Percentiles rank a stretch among this genome's conserved stretches.
These are phyloP conservation scores for Drosophila subobscura DNA, from an alignment of 1,140 invertebrate genomes.

Conservation along the genomic window DNA sequence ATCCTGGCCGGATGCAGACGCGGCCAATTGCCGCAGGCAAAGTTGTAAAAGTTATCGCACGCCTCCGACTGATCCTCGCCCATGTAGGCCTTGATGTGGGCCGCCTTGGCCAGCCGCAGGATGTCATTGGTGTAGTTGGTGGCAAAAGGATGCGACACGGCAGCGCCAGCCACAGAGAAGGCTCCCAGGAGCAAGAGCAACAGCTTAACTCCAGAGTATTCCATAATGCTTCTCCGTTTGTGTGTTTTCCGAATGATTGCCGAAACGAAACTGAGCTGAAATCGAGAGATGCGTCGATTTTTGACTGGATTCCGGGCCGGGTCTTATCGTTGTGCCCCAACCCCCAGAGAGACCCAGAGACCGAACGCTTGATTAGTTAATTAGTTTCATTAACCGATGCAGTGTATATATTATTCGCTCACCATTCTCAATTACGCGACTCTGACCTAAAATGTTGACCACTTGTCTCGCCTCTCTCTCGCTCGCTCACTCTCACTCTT, in stretches of 20 bases:
- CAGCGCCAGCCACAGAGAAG: slow-evolving; percentile 4
- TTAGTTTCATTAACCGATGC: slow-evolving; percentile 74
- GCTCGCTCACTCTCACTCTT: slow-evolving; percentile 4
- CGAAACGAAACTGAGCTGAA: slow-evolving; percentile 64
- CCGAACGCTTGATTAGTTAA: slow-evolving; percentile 70
- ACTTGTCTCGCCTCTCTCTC: slow-evolving; percentile 11
- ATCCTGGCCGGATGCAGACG: slow-evolving; percentile 61
- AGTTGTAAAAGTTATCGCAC: slow-evolving; percentile 94
- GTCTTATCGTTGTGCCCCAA: slow-evolving; percentile 54
- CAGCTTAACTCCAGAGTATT: not conserved
- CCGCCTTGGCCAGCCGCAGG: slow-evolving; percentile 77
- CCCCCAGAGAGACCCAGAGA: not conserved
- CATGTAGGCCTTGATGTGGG: slow-evolving; percentile 91
- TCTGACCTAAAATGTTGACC: slow-evolving; percentile 71
- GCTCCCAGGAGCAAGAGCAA: slow-evolving; percentile 31
- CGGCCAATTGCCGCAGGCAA: slow-evolving; percentile 86
- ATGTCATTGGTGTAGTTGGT: slow-evolving; percentile 73
- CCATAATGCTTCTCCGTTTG: not conserved
- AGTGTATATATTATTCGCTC: slow-evolving; percentile 54
- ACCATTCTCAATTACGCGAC: slow-evolving; percentile 52
- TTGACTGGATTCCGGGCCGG: slow-evolving; percentile 53
- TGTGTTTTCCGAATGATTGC: slow-evolving; percentile 51
- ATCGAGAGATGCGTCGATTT: slow-evolving; percentile 72
- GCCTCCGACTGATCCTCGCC: slow-evolving; percentile 88
- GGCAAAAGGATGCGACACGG: slow-evolving; percentile 32